Percentiles rank a stretch among this genome's conserved stretches.
phyloP scores from a whole-genome alignment of 2,797 vertebrate genomes.

The Tangara arthus region DNA sequence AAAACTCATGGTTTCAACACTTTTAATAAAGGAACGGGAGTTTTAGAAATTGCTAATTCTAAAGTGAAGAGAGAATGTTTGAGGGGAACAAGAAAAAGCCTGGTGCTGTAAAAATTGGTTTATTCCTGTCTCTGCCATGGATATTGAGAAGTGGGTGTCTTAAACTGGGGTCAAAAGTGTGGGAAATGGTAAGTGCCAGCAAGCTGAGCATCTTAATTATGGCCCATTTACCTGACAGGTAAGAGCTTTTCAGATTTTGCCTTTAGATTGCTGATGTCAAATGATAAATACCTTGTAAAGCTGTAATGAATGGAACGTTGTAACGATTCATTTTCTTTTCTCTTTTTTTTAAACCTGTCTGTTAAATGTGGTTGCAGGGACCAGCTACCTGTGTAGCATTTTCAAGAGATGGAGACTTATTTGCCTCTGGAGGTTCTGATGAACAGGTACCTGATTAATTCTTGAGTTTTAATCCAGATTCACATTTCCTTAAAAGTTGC shows the following conservation, averaged over 20 bases:
- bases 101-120: neutral
- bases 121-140: neutral
- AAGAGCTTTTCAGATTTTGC: neutral
- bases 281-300: neutral
- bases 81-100: neutral
- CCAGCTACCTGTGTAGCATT: conserved; percentile 87
- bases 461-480: neutral
- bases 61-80: neutral
- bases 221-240: neutral
- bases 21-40: neutral
- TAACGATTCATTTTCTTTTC: neutral
- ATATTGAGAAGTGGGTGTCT: neutral
- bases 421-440: conserved; percentile 92
- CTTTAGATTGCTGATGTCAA: neutral
- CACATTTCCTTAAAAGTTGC: neutral
- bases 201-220: neutral
- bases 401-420: conserved; percentile 86
- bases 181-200: neutral
- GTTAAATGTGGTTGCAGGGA: conserved; percentile 77
- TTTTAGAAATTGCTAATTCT: neutral
- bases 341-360: neutral
- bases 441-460: conserved; percentile 83
- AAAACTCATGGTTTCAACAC: neutral
- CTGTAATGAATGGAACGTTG: neutral
- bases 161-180: neutral